Percentiles rank a stretch among this genome's conserved stretches.
Evolutionary conservation across 92 coral and sea anemone species (phyloP).

Genomic region (Bergia sp.): DNA sequence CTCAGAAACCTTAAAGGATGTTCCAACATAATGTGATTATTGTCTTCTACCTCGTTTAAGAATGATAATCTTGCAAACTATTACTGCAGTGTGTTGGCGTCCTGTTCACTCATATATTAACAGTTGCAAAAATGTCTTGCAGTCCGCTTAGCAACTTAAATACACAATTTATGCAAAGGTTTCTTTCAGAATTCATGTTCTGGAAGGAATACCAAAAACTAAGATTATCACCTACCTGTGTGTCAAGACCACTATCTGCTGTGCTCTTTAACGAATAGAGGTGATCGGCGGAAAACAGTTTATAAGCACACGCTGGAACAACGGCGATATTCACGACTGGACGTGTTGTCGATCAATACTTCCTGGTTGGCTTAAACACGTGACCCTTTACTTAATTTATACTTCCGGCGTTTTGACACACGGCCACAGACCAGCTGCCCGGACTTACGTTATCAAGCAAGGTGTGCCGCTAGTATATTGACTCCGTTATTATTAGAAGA

Average conservation of each 20-base stretch:
- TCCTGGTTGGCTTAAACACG: slow-evolving; percentile 17
- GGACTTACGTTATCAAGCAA: not conserved
- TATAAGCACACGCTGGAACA: not conserved
- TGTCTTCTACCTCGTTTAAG: no score
- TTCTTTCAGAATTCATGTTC: not conserved
- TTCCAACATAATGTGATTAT: no score
- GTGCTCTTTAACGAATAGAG: not conserved
- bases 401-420: not conserved
- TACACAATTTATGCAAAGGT: not conserved
- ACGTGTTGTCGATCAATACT: slow-evolving; percentile 6
- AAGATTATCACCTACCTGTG: not conserved
- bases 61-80: no score
- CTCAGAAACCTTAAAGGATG: no score
- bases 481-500: no score
- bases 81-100: no score
- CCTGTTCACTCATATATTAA: no score
- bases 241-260: not conserved
- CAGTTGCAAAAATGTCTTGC: no score
- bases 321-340: not conserved
- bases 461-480: no score
- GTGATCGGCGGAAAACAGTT: not conserved
- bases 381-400: not conserved
- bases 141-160: no score
- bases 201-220: not conserved
- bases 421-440: not conserved